These are phyloP conservation scores for Cheilosia urbana DNA, from an alignment of 2,888 invertebrate species.

Conservation along the genomic window DNA sequence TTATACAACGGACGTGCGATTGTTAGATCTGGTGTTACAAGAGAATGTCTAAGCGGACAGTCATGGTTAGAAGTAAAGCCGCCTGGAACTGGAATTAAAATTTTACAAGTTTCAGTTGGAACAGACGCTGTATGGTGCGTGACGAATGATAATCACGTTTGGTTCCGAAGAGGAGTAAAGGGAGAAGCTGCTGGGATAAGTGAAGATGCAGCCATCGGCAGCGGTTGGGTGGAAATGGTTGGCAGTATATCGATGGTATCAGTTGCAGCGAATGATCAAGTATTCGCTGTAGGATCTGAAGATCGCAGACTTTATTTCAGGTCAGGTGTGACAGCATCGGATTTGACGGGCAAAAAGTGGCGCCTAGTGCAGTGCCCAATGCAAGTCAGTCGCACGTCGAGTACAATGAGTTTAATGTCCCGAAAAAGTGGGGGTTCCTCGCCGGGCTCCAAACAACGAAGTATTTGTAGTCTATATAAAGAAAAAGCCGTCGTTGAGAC, in stretches of 20 bases:
- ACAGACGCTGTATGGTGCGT: constrained; percentile 90
- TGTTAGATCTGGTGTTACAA: constrained; percentile 92
- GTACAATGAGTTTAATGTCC: constrained; percentile 89
- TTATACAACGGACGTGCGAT: constrained; percentile 93
- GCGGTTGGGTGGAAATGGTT: constrained; percentile 95
- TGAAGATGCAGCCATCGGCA: constrained; percentile 91
- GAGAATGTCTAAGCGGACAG: constrained; percentile 87
- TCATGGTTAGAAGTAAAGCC: constrained; percentile 93
- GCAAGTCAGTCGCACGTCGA: constrained; percentile 92
- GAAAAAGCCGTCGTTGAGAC: constrained; percentile 83
- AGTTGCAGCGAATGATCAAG: constrained; percentile 95
- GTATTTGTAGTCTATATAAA: constrained; percentile 86
- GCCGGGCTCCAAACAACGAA: constrained; percentile 88
- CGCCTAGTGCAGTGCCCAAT: constrained; percentile 90
- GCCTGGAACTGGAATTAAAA: constrained; percentile 88
- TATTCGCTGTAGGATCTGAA: constrained; percentile 93
- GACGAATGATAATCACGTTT: constrained; percentile 92
- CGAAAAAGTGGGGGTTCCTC: constrained; percentile 83
- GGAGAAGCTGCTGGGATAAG: constrained; percentile 89
- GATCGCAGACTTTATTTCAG: constrained; percentile 93
- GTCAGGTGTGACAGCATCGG: constrained; percentile 89
- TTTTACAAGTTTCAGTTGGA: constrained; percentile 92
- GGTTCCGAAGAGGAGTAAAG: constrained; percentile 92
- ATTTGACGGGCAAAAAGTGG: constrained; percentile 95
- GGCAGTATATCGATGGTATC: constrained; percentile 92